Evolutionary conservation across 2,797 vertebrate species (phyloP).

Genomic region (Urosaurus nigricauda): DNA sequence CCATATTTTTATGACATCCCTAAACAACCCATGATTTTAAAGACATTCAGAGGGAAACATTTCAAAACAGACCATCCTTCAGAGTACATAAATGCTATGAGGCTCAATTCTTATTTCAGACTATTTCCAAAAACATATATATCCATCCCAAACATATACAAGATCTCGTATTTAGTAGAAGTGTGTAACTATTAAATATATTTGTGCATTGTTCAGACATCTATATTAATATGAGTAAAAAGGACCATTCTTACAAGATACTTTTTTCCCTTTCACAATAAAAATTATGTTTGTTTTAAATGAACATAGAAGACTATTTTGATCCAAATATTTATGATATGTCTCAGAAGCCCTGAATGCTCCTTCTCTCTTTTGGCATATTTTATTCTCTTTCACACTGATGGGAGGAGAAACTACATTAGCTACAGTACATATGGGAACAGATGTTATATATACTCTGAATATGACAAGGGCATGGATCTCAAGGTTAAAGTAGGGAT

Average conservation of each 20-base stretch:
- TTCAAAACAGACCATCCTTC: not conserved
- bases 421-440: not conserved
- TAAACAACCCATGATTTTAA: not conserved
- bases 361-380: conserved; percentile 16
- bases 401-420: conserved; percentile 15
- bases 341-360: conserved; percentile 19
- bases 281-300: conserved; percentile 8
- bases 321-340: conserved; percentile 28
- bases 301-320: conserved; percentile 34
- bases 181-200: not conserved
- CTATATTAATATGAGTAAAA: not conserved
- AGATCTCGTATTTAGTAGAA: not conserved
- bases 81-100: not conserved
- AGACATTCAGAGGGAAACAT: not conserved
- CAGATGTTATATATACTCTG: not conserved
- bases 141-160: not conserved
- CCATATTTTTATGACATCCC: not conserved
- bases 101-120: not conserved
- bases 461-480: conserved; percentile 29
- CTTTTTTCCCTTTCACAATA: not conserved
- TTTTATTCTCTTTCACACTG: conserved; percentile 9
- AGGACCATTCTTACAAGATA: not conserved
- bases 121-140: not conserved
- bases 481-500: conserved; percentile 33
- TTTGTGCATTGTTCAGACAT: not conserved